Evolutionary conservation across 1,140 invertebrate genomes (phyloP), one percentile per base, ranked within the genome.

Genomic region (Drosophila ohnishii): DNA sequence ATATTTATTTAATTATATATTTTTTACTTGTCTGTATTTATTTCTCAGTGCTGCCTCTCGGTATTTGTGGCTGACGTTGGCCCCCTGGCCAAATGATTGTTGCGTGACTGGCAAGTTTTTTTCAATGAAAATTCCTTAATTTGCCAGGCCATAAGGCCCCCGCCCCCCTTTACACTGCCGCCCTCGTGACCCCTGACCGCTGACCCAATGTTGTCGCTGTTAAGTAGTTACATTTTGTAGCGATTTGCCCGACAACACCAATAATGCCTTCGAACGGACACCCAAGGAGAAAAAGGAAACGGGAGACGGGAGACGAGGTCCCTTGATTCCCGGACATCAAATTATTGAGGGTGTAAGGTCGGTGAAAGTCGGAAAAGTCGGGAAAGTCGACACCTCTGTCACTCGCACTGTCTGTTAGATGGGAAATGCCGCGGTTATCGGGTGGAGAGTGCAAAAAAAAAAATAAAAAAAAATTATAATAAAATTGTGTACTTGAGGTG

Each of bases 181-280:
- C 35, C 19, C 50, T 42, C 34, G 14, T 53, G 56, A 39, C 60
- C 60, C 39, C 59, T 34, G 28, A 39, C 45, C 42, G 30, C 51
- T 30, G 42, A 14, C 55, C 55, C 78, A 75, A 78, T 87, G 78
- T 87, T 79, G 83, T 87, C 83, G 79, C 72, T 87, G 79, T 83
- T 87, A 87, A 87, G 84, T 87, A 87, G 83, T 87, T 87, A 83
- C 83, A 87, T 83, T 87, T 87, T 87, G 83, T 83, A 87, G 75
- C 83, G 79, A 86, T 87, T 86, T 87, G 82, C 70, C 70, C 61
- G 72, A 78, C 81, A 80, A 80, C 78, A 85, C 61, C 55, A 80
- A 72, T 60, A 76, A 53, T 44, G 53, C 37, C 55, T 37, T 40
- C 28, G n/a, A 67, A 25, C 40, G 55, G 50, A 63, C 40, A 63